Conservation (phyloP, 2,888 invertebrate species). For the Acleris sparsana region DNA sequence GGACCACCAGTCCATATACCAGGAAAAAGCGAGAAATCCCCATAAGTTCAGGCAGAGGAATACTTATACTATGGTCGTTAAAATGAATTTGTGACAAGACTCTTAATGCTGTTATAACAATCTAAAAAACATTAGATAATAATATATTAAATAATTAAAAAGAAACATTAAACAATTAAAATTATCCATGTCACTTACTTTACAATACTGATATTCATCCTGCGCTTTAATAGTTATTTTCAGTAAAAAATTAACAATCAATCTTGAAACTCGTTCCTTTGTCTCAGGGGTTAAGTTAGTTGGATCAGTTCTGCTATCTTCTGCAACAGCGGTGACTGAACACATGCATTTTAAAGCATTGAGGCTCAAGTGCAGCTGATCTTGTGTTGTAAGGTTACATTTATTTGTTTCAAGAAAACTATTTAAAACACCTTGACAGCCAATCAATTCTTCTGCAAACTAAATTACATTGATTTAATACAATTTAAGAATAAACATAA, state of each 20-base stretch:
- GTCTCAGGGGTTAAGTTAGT: slow-evolving; percentile 47
- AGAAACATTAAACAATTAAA: background rate
- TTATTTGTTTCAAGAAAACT: slow-evolving; percentile 55
- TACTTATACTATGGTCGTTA: slow-evolving; percentile 58
- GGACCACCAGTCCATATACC: slow-evolving; percentile 76
- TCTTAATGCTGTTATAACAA: slow-evolving; percentile 74
- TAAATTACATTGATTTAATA: slow-evolving; percentile 42
- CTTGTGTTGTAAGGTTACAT: slow-evolving; percentile 47
- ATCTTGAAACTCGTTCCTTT: slow-evolving; percentile 64
- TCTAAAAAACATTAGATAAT: slow-evolving; percentile 61
- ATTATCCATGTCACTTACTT: slow-evolving; percentile 60
- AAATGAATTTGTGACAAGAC: slow-evolving; percentile 71
- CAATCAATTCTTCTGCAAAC: slow-evolving; percentile 68
- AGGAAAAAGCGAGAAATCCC: slow-evolving; percentile 84
- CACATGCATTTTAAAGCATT: slow-evolving; percentile 66
- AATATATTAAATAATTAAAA: background rate
- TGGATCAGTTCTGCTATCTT: slow-evolving; percentile 52
- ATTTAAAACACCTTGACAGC: slow-evolving; percentile 61
- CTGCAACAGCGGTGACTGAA: slow-evolving; percentile 52
- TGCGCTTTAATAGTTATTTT: slow-evolving; percentile 58
- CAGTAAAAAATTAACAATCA: slow-evolving; percentile 68
- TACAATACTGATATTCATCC: slow-evolving; percentile 77
- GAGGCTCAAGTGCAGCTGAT: slow-evolving; percentile 61
- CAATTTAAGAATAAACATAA: slow-evolving; percentile 34
- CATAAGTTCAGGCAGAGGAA: slow-evolving; percentile 77